Evolutionary conservation across 2,113 vertebrate species (phyloP).

Genomic region (Brachyistius frenatus): DNA sequence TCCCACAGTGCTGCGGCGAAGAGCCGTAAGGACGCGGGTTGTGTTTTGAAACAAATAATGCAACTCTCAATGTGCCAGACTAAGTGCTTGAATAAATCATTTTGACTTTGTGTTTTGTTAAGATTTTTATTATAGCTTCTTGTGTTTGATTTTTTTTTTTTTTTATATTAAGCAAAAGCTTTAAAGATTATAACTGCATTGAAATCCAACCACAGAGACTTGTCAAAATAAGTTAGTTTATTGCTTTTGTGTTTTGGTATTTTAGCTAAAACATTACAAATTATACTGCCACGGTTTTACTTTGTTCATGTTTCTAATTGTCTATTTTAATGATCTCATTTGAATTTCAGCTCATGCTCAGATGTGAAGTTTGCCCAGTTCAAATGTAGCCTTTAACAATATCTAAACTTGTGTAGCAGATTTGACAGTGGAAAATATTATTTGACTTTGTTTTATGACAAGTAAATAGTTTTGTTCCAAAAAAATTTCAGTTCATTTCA

Average conservation of each 20-base stretch:
- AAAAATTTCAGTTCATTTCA: constrained; percentile 17
- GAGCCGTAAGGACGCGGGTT: constrained; percentile 67
- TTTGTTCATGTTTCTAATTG: constrained; percentile 52
- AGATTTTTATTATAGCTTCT: constrained; percentile 50
- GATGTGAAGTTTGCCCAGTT: constrained; percentile 65
- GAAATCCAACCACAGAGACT: constrained; percentile 53
- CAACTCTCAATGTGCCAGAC: constrained; percentile 54
- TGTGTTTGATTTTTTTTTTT: constrained; percentile 48
- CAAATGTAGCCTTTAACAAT: constrained; percentile 46
- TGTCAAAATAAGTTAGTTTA: constrained; percentile 55
- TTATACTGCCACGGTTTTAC: constrained; percentile 20
- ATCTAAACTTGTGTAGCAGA: constrained; percentile 51
- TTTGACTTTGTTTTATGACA: constrained; percentile 58
- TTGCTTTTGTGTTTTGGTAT: constrained; percentile 37
- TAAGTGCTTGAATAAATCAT: constrained; percentile 76
- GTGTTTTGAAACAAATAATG: constrained; percentile 79
- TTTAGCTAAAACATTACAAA: constrained; percentile 52
- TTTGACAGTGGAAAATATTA: constrained; percentile 51
- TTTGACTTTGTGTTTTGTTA: constrained; percentile 64
- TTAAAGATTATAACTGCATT: constrained; percentile 44
- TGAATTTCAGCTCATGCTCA: constrained; percentile 43
- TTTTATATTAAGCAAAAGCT: constrained; percentile 48
- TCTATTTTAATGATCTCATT: constrained; percentile 66
- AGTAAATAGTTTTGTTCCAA: constrained; percentile 29
- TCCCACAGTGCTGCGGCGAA: constrained; percentile 77